Percentiles rank a stretch among this genome's conserved stretches.
Evolutionary conservation across 2,797 vertebrate genomes (phyloP).

Genomic region (Labeo calbasu): DNA sequence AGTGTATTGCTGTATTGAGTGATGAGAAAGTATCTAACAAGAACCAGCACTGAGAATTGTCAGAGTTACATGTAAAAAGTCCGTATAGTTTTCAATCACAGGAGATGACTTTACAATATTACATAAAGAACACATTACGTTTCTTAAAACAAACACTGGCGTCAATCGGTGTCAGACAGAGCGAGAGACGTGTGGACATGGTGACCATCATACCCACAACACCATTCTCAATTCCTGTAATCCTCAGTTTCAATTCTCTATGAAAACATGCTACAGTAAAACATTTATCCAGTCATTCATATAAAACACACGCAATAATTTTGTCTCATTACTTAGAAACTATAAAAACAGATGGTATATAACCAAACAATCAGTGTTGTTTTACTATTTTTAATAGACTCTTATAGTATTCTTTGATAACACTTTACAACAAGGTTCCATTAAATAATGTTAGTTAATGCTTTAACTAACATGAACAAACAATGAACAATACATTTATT

Average conservation of each 20-base stretch:
- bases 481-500: too few species aligned
- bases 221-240: constrained; percentile 34
- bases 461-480: too few species aligned
- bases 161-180: not conserved
- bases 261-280: constrained; percentile 34
- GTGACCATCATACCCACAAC: constrained; percentile 23
- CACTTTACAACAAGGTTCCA: too few species aligned
- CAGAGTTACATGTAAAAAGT: not conserved
- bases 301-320: not conserved
- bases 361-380: not conserved
- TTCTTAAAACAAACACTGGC: constrained; percentile 4
- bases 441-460: too few species aligned
- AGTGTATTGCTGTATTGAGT: not conserved
- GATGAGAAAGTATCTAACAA: not conserved
- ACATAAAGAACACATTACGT: not conserved
- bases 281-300: constrained; percentile 14
- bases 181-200: constrained; percentile 6
- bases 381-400: not conserved
- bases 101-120: not conserved
- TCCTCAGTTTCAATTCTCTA: constrained; percentile 46
- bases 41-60: not conserved
- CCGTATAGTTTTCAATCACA: not conserved
- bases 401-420: not conserved
- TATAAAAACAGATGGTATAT: not conserved
- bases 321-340: not conserved